Percentiles rank a stretch among this genome's conserved stretches.
These are phyloP conservation scores for Hemaris fuciformis DNA, from an alignment of 2,888 invertebrate species.

Conservation along the genomic window DNA sequence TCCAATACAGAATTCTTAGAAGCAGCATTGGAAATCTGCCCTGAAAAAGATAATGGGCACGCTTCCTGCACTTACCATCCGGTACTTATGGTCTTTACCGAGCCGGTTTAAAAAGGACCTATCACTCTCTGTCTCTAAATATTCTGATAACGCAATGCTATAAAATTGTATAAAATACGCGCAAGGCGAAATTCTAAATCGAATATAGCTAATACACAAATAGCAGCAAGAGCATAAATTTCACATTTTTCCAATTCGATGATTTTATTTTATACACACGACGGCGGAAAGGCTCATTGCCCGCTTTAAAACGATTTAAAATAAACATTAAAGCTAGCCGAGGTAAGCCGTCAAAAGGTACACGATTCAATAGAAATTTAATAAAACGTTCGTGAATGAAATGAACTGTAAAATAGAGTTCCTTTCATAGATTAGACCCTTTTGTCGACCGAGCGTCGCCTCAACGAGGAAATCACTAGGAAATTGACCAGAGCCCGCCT, in stretches of 20 bases:
- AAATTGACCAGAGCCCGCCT: conserved; percentile 57
- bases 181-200: background rate
- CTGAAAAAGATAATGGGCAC: too few species aligned
- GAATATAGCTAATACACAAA: background rate
- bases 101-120: too few species aligned
- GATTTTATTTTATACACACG: background rate
- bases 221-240: background rate
- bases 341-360: conserved; percentile 8
- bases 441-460: conserved; percentile 54
- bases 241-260: background rate
- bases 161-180: background rate
- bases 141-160: too few species aligned
- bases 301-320: conserved; percentile 4
- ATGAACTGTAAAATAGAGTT: conserved; percentile 73
- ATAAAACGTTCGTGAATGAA: conserved; percentile 56
- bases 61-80: too few species aligned
- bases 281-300: background rate
- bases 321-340: background rate
- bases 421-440: conserved; percentile 67
- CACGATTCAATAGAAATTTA: conserved; percentile 34
- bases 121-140: too few species aligned
- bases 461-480: conserved; percentile 63
- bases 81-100: too few species aligned
- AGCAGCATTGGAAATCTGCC: too few species aligned
- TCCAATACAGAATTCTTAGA: too few species aligned